Base-by-base conservation (phyloP, 2,888 invertebrate species). In the Petrolisthes manimaculis region DNA sequence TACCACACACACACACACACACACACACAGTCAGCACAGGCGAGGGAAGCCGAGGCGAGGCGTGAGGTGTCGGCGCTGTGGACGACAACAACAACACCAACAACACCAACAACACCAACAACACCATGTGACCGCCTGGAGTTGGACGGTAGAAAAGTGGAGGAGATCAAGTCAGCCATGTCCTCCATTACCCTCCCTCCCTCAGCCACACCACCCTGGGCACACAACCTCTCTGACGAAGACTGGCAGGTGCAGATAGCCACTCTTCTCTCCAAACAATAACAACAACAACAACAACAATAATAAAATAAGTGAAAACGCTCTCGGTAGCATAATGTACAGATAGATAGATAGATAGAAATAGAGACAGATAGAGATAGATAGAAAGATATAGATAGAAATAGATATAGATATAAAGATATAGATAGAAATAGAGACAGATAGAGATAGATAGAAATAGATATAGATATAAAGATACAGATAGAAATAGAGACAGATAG, bases 181-280 rank as follows among this genome's bases (percentile, higher is more conserved):
- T 84, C 86, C 9, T 86, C 86, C 14, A 84, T 89, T 53, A 87
- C 82, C n/a, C 78, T 89, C 6, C 89, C 89, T n/a, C 78, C 84
- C 61, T 89, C 89, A n/a, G 89, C 89, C 71, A 87, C 87, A 37
- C 89, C 89, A 53, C 56, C 87, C 18, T 89, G 89, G 89, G 89
- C 89, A n/a, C 84, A 86, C n/a, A 84, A 89, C 53, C 55, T 89
- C 4, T 87, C 89, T 0, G 89, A 89, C 24, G 89, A 89, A 71
- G 88, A 88, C 9, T 88, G 88, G 88, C 80, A 88, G 24, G 67
- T 80, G 12, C 88, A 88, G 53, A 61, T 88, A 54, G 74, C 80
- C 54, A 24, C 53, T 37, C 24, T 88, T 8, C 8, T 88, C 8
- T 53, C 37, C 78, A 78, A 2, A 78, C 24, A 78, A n/a, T n/a